Evolutionary conservation across 2,888 invertebrate species (phyloP).

Genomic region (Campoletis raptor): DNA sequence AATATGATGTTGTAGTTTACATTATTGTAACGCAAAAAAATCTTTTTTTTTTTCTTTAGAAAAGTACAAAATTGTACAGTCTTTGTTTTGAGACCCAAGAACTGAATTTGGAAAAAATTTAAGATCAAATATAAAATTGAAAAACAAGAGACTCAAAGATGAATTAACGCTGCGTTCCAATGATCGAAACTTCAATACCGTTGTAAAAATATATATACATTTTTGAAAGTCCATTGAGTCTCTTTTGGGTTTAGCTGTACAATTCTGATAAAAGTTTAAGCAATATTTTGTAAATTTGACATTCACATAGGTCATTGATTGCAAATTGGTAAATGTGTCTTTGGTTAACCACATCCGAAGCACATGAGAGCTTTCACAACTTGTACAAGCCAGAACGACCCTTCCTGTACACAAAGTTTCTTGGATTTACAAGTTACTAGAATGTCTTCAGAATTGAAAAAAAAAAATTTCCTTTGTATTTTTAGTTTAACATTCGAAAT

Average conservation of each 20-base stretch:
- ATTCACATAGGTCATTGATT: not conserved
- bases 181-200: no score
- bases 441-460: not conserved
- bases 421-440: not conserved
- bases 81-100: not conserved
- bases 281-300: not conserved
- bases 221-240: not conserved
- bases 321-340: not conserved
- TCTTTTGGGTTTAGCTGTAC: not conserved
- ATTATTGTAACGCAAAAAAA: no score
- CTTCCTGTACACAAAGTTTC: not conserved
- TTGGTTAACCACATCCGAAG: not conserved
- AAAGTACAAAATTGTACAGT: not conserved
- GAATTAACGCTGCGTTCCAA: no score
- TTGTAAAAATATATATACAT: no score
- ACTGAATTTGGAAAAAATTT: no score
- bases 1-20: no score
- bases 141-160: no score
- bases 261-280: not conserved
- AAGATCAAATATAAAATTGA: no score
- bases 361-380: not conserved
- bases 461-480: conserved; percentile 4
- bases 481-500: not conserved
- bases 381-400: not conserved
- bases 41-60: not conserved